Conservation (phyloP, 2,113 vertebrate genomes). For the Acinonyx jubatus region DNA sequence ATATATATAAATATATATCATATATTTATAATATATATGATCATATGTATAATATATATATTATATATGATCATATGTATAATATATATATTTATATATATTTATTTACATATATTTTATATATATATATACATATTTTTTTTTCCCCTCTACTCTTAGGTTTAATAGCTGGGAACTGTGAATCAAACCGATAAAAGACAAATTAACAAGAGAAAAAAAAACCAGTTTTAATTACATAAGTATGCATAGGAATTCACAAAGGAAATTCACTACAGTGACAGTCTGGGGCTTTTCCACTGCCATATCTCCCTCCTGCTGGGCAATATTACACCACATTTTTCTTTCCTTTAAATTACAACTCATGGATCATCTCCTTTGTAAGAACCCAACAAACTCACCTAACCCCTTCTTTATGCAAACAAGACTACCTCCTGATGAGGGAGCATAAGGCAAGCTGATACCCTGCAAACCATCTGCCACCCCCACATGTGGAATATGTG, state of each 20-base stretch:
- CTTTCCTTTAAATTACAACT: not conserved
- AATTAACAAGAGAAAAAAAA: not conserved
- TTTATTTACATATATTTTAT: not conserved
- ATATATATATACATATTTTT: too few relatives aligned
- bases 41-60: not conserved
- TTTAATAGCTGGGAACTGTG: not conserved
- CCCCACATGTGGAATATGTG: too few relatives aligned
- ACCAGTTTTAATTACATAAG: not conserved
- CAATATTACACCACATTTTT: fast-evolving
- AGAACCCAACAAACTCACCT: not conserved
- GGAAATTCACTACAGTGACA: not conserved
- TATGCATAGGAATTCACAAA: not conserved
- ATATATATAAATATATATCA: too few relatives aligned
- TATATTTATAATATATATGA: too few relatives aligned
- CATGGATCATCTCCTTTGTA: not conserved
- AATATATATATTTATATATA: too few relatives aligned
- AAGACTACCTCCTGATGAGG: not conserved
- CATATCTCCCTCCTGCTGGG: not conserved
- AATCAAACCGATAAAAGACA: not conserved
- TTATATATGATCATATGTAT: too few relatives aligned
- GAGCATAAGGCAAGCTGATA: too few relatives aligned
- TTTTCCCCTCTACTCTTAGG: not conserved
- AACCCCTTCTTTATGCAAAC: not conserved
- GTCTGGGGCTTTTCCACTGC: too few relatives aligned
- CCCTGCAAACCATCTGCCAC: too few relatives aligned